phyloP scores from a whole-genome alignment of 2,888 invertebrate species.

The Tridacna gigas region DNA sequence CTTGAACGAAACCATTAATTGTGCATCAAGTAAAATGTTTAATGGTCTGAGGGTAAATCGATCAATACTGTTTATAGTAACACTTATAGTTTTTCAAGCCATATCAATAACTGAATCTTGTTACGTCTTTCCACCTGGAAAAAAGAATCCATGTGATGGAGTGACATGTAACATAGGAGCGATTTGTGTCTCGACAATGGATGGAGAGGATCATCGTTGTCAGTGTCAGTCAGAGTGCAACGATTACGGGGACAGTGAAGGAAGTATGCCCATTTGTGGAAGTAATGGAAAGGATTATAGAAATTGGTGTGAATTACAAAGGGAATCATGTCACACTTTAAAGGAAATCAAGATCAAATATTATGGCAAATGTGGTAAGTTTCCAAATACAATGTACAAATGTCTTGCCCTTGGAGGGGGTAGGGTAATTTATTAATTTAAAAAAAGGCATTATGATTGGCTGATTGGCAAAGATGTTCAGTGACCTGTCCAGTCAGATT shows the following conservation, averaged over 20 bases:
- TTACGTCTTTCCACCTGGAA: slow-evolving; percentile 88
- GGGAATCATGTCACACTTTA: slow-evolving; percentile 84
- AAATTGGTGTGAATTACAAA: slow-evolving; percentile 84
- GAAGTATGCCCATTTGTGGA: slow-evolving; percentile 92
- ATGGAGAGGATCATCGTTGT: slow-evolving; percentile 91
- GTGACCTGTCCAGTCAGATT: no score
- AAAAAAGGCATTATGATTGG: no score
- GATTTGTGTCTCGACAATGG: slow-evolving; percentile 88
- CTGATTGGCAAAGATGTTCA: no score
- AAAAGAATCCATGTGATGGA: slow-evolving; percentile 90
- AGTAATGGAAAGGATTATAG: slow-evolving; percentile 86
- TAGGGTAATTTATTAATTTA: no score
- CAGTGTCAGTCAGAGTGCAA: slow-evolving; percentile 92
- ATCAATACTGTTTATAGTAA: slow-evolving; percentile 12
- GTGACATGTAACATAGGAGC: slow-evolving; percentile 90
- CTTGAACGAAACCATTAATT: no score
- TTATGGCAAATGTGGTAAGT: slow-evolving; percentile 86
- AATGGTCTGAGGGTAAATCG: neutral
- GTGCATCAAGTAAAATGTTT: neutral
- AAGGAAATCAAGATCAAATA: slow-evolving; percentile 85
- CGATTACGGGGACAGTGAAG: slow-evolving; percentile 93
- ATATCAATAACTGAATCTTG: slow-evolving; percentile 79
- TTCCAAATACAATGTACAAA: neutral
- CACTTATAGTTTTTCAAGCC: slow-evolving; percentile 7
- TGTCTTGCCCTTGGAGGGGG: no score